Conservation (phyloP, 2,113 vertebrate genomes). For the human (Homo sapiens) region GRCh38 chr14:99923501-99924000, state of each 20-base stretch:
- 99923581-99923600: not conserved
- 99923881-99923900: not conserved
- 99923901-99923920: not conserved
- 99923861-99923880: not conserved
- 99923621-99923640: not conserved
- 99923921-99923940: not conserved
- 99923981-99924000: not conserved
- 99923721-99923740: not conserved
- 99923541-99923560: not conserved
- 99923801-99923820: not conserved
- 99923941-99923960: not conserved
- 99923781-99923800: not conserved
- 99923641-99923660: not conserved
- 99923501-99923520: not conserved
- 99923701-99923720: not conserved
- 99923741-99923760: not conserved
- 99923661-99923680: not conserved
- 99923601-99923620: not conserved
- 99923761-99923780: not conserved
- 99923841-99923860: not conserved
- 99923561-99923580: not conserved
- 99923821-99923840: not conserved
- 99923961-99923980: not conserved
- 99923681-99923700: not conserved
- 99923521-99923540: not conserved